phyloP scores from a whole-genome alignment of 2,113 vertebrate species.

The Myotis lucifugus region DNA sequence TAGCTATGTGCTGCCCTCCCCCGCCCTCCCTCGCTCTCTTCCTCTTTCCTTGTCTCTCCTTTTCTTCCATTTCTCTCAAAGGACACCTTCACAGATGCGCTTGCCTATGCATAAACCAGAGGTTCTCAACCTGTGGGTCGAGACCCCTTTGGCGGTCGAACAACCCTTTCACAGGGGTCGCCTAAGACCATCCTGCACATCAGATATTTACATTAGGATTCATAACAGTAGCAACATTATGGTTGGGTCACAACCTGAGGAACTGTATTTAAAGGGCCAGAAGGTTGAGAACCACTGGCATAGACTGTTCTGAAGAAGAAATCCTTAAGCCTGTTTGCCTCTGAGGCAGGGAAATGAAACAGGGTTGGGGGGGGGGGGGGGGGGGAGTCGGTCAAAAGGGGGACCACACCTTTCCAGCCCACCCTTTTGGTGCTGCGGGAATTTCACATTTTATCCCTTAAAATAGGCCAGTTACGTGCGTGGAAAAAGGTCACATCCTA shows the following conservation, averaged over 20 bases:
- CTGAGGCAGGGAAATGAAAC: not conserved
- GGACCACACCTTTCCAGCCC: not conserved
- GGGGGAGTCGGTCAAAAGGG: not conserved
- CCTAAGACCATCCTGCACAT: too few species aligned
- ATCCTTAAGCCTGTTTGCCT: not conserved
- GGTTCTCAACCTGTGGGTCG: too few species aligned
- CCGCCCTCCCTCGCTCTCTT: rapidly evolving
- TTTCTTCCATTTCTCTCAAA: not conserved
- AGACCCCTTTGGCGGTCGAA: too few species aligned
- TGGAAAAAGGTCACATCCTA: not conserved
- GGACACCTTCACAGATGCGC: not conserved
- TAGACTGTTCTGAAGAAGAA: not conserved
- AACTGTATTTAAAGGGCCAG: too few species aligned
- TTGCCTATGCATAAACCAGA: not conserved
- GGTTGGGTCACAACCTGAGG: too few species aligned
- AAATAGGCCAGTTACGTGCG: not conserved
- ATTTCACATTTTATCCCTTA: not conserved
- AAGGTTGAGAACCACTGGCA: too few species aligned
- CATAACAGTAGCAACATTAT: too few species aligned
- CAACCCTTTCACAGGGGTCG: too few species aligned
- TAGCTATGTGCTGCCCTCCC: not conserved
- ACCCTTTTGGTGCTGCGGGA: not conserved
- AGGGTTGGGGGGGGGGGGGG: rapidly evolving
- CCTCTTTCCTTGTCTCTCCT: too few species aligned
- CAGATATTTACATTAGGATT: too few species aligned